Percentiles rank a stretch among this genome's conserved stretches.
Evolutionary conservation across 2,113 vertebrate genomes (phyloP).

Genomic region (Rhodinocichla rosea): DNA sequence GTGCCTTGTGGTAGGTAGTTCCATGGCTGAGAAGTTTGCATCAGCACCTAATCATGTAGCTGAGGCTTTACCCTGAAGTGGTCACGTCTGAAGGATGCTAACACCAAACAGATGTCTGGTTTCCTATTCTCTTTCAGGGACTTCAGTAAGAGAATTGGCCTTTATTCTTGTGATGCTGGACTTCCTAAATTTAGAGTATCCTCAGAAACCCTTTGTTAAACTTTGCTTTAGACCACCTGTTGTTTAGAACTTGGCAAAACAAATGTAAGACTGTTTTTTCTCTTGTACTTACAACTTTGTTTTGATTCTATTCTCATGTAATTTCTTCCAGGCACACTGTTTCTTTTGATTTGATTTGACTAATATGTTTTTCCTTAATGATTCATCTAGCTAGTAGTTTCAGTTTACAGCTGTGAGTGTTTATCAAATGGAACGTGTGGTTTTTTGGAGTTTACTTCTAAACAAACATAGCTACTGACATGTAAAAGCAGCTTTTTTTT

Average conservation of each 20-base stretch:
- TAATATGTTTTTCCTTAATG: background rate
- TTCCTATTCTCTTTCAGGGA: background rate
- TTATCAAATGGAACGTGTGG: background rate
- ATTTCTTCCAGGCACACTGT: slow-evolving; percentile 47
- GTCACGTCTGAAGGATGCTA: background rate
- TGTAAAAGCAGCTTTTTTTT: rapidly evolving
- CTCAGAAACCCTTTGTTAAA: slow-evolving; percentile 9
- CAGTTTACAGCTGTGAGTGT: slow-evolving; percentile 38
- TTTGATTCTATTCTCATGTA: slow-evolving; percentile 46
- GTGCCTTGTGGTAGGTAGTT: background rate
- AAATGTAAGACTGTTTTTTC: slow-evolving; percentile 7
- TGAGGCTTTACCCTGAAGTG: background rate
- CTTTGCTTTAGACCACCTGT: slow-evolving; percentile 13
- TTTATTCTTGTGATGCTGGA: background rate
- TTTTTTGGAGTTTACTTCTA: background rate
- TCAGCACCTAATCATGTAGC: rapidly evolving
- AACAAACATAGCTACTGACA: background rate
- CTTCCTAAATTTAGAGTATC: background rate
- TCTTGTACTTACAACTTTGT: slow-evolving; percentile 37
- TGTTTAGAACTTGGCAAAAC: slow-evolving; percentile 41
- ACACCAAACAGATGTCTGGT: background rate
- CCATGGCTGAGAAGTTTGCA: background rate
- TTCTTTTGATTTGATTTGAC: slow-evolving; percentile 46
- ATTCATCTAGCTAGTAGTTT: background rate
- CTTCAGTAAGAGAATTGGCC: background rate